Evolutionary conservation across 2,888 invertebrate genomes (phyloP), one percentile per base, ranked within the genome.

Genomic region (Pherbina coryleti): DNA sequence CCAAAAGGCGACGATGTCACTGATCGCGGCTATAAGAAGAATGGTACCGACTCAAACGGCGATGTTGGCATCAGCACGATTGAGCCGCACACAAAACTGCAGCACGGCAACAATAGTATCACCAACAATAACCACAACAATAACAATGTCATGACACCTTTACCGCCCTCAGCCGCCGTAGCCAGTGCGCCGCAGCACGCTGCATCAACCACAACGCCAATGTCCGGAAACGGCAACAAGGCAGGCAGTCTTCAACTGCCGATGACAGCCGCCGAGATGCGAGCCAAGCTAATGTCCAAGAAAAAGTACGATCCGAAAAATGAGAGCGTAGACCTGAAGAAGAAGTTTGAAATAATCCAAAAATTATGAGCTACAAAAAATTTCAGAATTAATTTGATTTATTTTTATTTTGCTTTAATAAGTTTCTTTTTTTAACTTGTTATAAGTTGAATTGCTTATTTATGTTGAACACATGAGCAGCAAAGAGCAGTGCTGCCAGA

Each of bases 301-400:
- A 97, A 97, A 90, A 96, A 96, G 90, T 93, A 94, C 88, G 97
- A 97, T 90, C 96, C 97, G 60, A 97, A 97, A 90, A 96, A 95
- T 89, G 95, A 96, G 87, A 93, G 93, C 70, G 94, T 97, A 91
- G 97, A 97, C 91, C 94, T 97, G 88, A 95, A 95, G 90, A 95
- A 96, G 91, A 97, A 97, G 91, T 97, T 96, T 88, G 96, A 97
- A 89, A 97, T 97, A 88, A 95, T 97, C 83, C 96, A 97, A 90
- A 96, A 97, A 91, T 93, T 97, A 90, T 97, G 93, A 91, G 31
- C 44, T 44, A 44, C 44, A 44, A 11, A 44, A 7, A 11, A 11
- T 37, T 37, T 37, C 37, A 4, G 14, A 44, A 44, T 11, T 44
- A 44, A 44, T 44, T 11, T 44, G 11, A 44, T 44, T 11, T 44